Evolutionary conservation across 2,113 vertebrate genomes (phyloP), one percentile per base, ranked within the genome.

Genomic region (Silurus asotus): DNA sequence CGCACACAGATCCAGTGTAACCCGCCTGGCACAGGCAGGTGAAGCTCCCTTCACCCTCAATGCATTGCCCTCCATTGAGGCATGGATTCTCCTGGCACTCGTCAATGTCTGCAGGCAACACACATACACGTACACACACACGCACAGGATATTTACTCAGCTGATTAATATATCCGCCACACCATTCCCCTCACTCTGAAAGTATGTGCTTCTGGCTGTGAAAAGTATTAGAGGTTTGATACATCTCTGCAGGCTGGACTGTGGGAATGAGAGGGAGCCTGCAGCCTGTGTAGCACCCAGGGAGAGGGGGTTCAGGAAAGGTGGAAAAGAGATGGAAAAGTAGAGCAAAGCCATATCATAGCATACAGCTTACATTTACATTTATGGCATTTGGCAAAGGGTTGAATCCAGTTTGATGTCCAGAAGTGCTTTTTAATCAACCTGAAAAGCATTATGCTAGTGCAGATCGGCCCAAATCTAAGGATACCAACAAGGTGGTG

Each of bases 91-190:
- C 92, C 86, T 88, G 92, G 92, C 94, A 95, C 90, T 95, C 94
- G 37, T 96, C 93, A 83, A 94, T 90, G 90, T 96, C 95, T 96
- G 92, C 78, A 90, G 67, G 45, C 88, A 90, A 92, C 69, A 88
- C 84, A 91, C 83, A 80, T 55, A 80, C 64, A 82, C 55, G 55
- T 61, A 91, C 64, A 88, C 83, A 91, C 83, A 85, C 81, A 83
- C 48, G 87, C 86, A 90, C 86, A 87, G 90, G 91, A 92, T 94
- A 93, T 94, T 95, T 94, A 93, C 92, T 94, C 94, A 94, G 94
- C 93, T 94, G 94, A 95, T 94, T 92, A 93, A 93, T 93, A 94
- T 92, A 94, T 93, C 93, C 92, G 90, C 91, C 92, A 89, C 90
- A 59, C 89, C 88, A 86, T 93, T 94, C 92, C 92, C 88, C 93